Base-by-base conservation (phyloP, 2,797 vertebrate species). In the Sebastes umbrosus region DNA sequence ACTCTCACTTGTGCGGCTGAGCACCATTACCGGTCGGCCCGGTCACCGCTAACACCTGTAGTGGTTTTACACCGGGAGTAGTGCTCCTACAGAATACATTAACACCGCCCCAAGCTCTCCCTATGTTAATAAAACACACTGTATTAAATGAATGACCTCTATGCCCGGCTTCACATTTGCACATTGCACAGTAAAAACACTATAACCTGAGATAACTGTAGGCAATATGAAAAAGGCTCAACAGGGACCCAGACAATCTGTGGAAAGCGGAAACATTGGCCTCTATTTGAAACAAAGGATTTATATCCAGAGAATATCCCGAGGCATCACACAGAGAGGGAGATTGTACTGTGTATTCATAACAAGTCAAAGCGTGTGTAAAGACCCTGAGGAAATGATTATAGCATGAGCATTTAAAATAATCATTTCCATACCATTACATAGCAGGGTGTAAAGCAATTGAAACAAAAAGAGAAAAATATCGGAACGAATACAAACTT, bases 221-320 rank as follows among this genome's bases (percentile, higher is more conserved):
- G 82, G 81, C 79, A 66, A 76, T 31, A n/a, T 50, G 12, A 69
- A 82, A 36, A 73, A 50, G 14, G 52, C 79, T 84, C 87, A 69
- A 67, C 24, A 2, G 71, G 74, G 77, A 80, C 69, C 25, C 59
- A 62, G 66, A 79, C 77, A 69, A 77, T 86, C 78, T 76, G 73
- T 86, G 79, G 75, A 86, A 84, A 87, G 77, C 71, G 75, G 76
- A 85, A 77, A 87, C 75, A 81, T 36, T 66, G 82, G 75, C 82
- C 78, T 82, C 83, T 14, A 67, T 88, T 78, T 57, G 63, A 89
- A 87, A 87, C 64, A 87, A 78, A 70, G 66, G 83, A 73, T 84
- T 90, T 72, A 43, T 31, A 87, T 72, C 72, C 69, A 63, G 57
- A 79, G 86, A 79, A 84, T 46, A 74, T 79, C 88, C 88, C 1